Percentiles rank a stretch among this genome's conserved stretches.
These are phyloP conservation scores for Chrysotoxum bicinctum DNA, from an alignment of 2,888 invertebrate genomes.

Conservation along the genomic window DNA sequence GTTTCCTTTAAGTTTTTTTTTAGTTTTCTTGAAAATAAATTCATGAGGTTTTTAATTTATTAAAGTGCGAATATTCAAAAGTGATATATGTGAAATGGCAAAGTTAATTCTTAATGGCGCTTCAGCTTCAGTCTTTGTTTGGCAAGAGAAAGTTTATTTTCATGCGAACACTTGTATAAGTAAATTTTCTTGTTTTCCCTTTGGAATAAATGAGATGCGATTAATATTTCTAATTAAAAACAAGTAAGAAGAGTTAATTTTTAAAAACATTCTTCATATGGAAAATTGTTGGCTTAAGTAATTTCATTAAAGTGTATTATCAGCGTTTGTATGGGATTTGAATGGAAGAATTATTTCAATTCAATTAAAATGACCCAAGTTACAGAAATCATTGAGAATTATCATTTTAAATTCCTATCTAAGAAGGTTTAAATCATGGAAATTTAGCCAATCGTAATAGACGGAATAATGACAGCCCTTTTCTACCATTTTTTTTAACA, in stretches of 20 bases:
- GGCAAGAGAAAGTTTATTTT: background rate
- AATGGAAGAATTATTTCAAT: too few species aligned
- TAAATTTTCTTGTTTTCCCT: background rate
- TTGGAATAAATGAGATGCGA: conserved; percentile 1
- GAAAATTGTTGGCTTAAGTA: too few species aligned
- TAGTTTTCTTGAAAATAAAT: conserved; percentile 1
- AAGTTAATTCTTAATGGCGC: conserved; percentile 17
- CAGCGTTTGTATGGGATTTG: too few species aligned
- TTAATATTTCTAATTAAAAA: conserved; percentile 14
- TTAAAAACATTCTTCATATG: background rate
- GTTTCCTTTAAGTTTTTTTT: background rate
- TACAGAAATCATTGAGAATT: too few species aligned
- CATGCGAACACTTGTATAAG: background rate
- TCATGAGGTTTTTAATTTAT: conserved; percentile 23
- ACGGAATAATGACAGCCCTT: too few species aligned
- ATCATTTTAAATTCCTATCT: too few species aligned
- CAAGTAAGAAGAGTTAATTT: background rate
- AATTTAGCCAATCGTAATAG: too few species aligned
- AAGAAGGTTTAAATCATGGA: too few species aligned
- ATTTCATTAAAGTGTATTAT: too few species aligned
- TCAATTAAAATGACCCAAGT: too few species aligned
- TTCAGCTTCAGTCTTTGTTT: conserved; percentile 12
- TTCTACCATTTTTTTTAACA: too few species aligned
- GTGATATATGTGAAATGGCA: background rate
- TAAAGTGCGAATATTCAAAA: conserved; percentile 17